These are phyloP conservation scores for Marisa cornuarietis DNA, from an alignment of 1,140 invertebrate genomes.

Conservation along the genomic window DNA sequence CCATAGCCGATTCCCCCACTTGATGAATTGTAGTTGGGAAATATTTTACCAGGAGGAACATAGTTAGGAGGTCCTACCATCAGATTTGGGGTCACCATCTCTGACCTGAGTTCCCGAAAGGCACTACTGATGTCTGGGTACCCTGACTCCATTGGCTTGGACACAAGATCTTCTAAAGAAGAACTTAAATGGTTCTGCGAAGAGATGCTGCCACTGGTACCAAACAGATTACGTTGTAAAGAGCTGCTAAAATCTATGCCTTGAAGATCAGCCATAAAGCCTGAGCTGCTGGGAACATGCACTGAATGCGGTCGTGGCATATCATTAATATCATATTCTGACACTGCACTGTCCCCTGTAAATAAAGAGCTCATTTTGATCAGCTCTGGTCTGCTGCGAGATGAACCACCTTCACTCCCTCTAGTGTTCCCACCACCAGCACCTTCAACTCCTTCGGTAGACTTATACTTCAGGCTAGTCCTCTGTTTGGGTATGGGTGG, in stretches of 20 bases:
- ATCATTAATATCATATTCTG: not conserved
- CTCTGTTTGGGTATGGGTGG: not conserved
- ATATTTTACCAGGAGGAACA: not conserved
- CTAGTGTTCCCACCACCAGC: not conserved
- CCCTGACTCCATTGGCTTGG: slow-evolving; percentile 20
- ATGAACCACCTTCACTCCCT: not conserved
- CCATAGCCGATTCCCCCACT: slow-evolving; percentile 16
- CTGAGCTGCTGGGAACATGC: slow-evolving; percentile 7
- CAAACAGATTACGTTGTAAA: not conserved
- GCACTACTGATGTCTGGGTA: slow-evolving; percentile 59
- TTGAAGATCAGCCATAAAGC: slow-evolving; percentile 42
- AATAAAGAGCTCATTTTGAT: slow-evolving; percentile 11
- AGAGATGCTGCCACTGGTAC: not conserved
- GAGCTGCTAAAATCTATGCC: slow-evolving; percentile 47
- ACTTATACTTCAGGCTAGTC: not conserved
- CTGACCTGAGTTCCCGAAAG: slow-evolving; percentile 42
- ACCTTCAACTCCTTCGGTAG: not conserved
- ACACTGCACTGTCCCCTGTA: slow-evolving; percentile 1
- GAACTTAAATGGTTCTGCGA: slow-evolving; percentile 22
- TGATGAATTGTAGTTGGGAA: not conserved
- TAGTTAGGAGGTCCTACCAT: not conserved
- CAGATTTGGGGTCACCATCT: not conserved
- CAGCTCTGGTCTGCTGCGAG: not conserved
- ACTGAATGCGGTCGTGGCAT: not conserved
- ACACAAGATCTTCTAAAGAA: slow-evolving; percentile 34